phyloP scores from a whole-genome alignment of 2,113 vertebrate genomes.

The Oceanites oceanicus region DNA sequence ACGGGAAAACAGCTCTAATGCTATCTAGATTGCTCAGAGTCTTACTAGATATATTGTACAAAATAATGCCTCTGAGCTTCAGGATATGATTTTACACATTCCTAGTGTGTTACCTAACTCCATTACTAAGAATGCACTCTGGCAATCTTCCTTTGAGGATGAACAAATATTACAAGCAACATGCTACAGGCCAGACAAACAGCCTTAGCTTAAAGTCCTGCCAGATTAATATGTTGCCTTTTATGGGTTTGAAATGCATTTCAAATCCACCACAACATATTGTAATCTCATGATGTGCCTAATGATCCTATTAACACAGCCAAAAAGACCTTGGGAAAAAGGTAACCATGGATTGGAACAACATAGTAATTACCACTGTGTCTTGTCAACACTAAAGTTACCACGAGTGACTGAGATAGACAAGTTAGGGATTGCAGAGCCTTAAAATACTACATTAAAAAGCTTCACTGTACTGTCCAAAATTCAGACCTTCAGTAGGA shows the following conservation, averaged over 20 bases:
- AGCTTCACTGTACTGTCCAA: neutral
- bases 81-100: slow-evolving; percentile 42
- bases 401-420: neutral
- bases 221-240: slow-evolving; percentile 2
- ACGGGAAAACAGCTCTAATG: neutral
- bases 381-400: neutral
- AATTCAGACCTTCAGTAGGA: neutral
- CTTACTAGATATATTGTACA: neutral
- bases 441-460: neutral
- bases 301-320: neutral
- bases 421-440: neutral
- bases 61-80: slow-evolving; percentile 22
- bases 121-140: neutral
- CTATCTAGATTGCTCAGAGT: neutral
- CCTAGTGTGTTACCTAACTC: neutral
- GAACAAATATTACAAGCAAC: slow-evolving; percentile 25
- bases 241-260: slow-evolving; percentile 12
- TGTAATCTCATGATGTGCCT: neutral
- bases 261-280: neutral
- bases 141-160: slow-evolving; percentile 19
- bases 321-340: neutral
- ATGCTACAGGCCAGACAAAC: neutral
- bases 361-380: neutral
- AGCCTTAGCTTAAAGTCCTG: neutral
- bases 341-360: neutral